Percentiles rank a stretch among this genome's conserved stretches.
Evolutionary conservation across 2,797 vertebrate species (phyloP).

Genomic region (Pogoniulus pusillus): DNA sequence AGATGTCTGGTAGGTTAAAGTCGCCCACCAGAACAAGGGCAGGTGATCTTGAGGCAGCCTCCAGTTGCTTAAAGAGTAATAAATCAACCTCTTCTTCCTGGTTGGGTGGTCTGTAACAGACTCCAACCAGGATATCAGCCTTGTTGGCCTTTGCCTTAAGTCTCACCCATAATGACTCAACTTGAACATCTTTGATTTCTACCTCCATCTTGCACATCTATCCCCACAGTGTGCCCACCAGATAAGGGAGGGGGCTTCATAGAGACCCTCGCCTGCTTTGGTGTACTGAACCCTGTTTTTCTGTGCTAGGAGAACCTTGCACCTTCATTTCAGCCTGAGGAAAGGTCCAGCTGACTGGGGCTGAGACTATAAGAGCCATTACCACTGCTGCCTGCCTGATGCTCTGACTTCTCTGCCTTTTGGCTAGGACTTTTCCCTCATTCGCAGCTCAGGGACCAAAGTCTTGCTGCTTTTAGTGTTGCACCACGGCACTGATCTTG

Average conservation of each 20-base stretch:
- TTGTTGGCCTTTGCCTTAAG: too few species aligned
- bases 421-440: not conserved
- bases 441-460: not conserved
- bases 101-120: too few species aligned
- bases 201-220: too few species aligned
- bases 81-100: too few species aligned
- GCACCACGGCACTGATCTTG: not conserved
- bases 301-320: not conserved
- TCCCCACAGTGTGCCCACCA: too few species aligned
- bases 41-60: too few species aligned
- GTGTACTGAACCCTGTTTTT: not conserved
- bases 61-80: too few species aligned
- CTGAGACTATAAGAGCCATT: not conserved
- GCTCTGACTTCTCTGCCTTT: not conserved
- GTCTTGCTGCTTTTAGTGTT: not conserved
- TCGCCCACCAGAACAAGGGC: too few species aligned
- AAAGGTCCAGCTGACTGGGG: not conserved
- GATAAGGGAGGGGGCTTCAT: not conserved
- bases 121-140: too few species aligned
- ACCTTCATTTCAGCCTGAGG: not conserved
- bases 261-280: not conserved
- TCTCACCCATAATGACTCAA: too few species aligned
- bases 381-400: not conserved
- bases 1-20: too few species aligned
- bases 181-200: too few species aligned